Conservation (phyloP, 2,888 invertebrate species). For the Darwinula stevensoni region DNA sequence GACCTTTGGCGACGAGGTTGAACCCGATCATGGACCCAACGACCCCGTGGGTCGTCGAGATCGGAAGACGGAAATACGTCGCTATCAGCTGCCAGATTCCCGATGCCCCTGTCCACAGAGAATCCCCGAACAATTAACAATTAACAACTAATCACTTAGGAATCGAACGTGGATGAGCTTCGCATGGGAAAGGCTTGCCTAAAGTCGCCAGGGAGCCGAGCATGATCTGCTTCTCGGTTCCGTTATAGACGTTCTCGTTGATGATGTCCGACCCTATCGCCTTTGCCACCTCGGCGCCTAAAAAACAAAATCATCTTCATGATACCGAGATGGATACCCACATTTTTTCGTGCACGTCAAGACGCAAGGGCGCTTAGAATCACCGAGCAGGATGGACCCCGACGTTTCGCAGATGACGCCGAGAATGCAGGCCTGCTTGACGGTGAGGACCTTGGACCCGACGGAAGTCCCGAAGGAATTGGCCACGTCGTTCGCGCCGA, state of each 20-base stretch:
- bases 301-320: too few species aligned
- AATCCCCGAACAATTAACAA: neutral
- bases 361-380: too few species aligned
- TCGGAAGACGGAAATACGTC: conserved; percentile 76
- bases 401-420: conserved; percentile 27
- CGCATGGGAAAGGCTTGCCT: conserved; percentile 13
- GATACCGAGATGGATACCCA: too few species aligned
- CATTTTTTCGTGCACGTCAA: too few species aligned
- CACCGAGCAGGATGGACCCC: conserved; percentile 26
- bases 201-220: conserved; percentile 73
- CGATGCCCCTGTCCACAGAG: conserved; percentile 34
- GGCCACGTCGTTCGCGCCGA: conserved; percentile 29
- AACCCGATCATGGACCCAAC: conserved; percentile 96
- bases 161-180: too few species aligned
- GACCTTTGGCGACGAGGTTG: conserved; percentile 66
- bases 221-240: conserved; percentile 45
- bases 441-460: conserved; percentile 24
- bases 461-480: conserved; percentile 28
- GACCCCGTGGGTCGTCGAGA: conserved; percentile 97
- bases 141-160: too few species aligned
- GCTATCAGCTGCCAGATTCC: conserved; percentile 80
- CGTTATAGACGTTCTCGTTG: conserved; percentile 53
- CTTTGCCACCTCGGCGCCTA: conserved; percentile 77
- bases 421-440: conserved; percentile 25
- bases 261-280: conserved; percentile 95